These are phyloP conservation scores for Hirundichthys speculiger DNA, from an alignment of 2,113 vertebrate species.

Conservation along the genomic window DNA sequence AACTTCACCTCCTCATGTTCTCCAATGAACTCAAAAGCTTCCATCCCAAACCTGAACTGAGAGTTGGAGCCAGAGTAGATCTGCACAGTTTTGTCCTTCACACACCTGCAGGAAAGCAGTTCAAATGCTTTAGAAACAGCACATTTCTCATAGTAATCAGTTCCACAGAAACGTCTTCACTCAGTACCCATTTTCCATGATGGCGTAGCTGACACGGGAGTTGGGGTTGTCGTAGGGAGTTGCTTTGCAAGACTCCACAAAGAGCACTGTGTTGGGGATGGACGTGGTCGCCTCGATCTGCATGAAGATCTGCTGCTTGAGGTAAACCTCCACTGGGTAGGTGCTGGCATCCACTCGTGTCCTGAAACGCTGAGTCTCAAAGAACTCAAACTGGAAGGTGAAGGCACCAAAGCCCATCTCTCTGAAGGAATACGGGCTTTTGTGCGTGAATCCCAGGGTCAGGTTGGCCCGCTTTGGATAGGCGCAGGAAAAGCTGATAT, in stretches of 20 bases:
- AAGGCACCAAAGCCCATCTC: conserved; percentile 66
- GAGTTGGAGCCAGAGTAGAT: conserved; percentile 28
- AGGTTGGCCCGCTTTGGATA: conserved; percentile 58
- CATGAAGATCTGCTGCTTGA: conserved; percentile 65
- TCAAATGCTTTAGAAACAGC: no score
- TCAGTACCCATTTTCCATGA: conserved; percentile 63
- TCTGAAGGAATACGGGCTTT: conserved; percentile 39
- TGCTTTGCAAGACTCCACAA: conserved; percentile 70
- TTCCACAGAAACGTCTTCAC: no score
- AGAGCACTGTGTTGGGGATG: conserved; percentile 57
- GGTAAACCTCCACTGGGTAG: conserved; percentile 62
- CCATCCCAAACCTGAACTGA: conserved; percentile 60
- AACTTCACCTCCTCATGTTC: conserved; percentile 38
- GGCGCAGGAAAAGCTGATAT: conserved; percentile 56
- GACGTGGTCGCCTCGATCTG: conserved; percentile 51
- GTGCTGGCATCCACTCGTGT: neutral
- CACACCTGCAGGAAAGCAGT: conserved; percentile 56
- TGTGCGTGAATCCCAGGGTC: conserved; percentile 50
- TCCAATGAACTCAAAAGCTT: conserved; percentile 68
- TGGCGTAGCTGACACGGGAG: conserved; percentile 46
- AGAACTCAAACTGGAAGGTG: conserved; percentile 59
- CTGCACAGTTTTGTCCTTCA: conserved; percentile 49
- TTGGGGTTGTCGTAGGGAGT: conserved; percentile 64
- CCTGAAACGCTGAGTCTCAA: conserved; percentile 12
- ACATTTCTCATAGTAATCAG: no score